A percentile compares a stretch with the other conserved stretches of the same genome.
phyloP scores from a whole-genome alignment of 2,113 vertebrate species.

The Blennius ocellaris region DNA sequence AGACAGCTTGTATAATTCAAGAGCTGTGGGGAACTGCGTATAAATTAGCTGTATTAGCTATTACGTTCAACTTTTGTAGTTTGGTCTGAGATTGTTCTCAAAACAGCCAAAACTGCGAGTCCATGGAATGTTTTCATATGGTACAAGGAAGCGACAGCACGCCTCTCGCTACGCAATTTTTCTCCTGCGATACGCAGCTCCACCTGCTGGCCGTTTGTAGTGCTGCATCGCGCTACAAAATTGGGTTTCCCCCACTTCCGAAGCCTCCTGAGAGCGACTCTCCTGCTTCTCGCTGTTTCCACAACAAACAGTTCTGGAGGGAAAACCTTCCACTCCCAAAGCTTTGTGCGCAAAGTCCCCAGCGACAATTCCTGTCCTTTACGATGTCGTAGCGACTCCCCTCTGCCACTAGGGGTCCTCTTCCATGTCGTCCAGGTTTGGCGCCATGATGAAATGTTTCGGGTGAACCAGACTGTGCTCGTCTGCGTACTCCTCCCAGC shows the following conservation, averaged over 20 bases:
- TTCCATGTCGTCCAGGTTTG: slow-evolving; percentile 97
- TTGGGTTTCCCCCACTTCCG: slow-evolving; percentile 32
- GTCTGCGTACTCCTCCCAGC: slow-evolving; percentile 94
- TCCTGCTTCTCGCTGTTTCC: slow-evolving; percentile 56
- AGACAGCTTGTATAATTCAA: slow-evolving; percentile 46
- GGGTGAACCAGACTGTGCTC: slow-evolving; percentile 91
- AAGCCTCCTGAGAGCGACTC: slow-evolving; percentile 36
- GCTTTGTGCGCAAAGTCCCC: slow-evolving; percentile 54
- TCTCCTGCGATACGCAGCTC: slow-evolving; percentile 43
- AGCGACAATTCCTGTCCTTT: slow-evolving; percentile 23
- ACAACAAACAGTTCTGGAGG: slow-evolving; percentile 60
- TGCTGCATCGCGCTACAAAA: slow-evolving; percentile 38
- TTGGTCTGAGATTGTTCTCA: slow-evolving; percentile 34
- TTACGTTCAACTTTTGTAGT: slow-evolving; percentile 36
- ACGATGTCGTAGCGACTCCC: slow-evolving; percentile 22
- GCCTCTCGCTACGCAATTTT: slow-evolving; percentile 46
- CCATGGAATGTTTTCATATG: slow-evolving; percentile 67
- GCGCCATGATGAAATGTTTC: slow-evolving; percentile 98
- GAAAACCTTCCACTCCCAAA: slow-evolving; percentile 51
- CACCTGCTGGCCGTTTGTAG: slow-evolving; percentile 29
- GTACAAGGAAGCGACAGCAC: slow-evolving; percentile 36
- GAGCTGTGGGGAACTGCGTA: slow-evolving; percentile 22
- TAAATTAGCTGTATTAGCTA: slow-evolving; percentile 21
- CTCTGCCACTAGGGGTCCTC: slow-evolving; percentile 90
- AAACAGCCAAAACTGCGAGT: slow-evolving; percentile 37